These are phyloP conservation scores for Ptychobarbus kaznakovi DNA, from an alignment of 2,797 vertebrate genomes.

Conservation along the genomic window DNA sequence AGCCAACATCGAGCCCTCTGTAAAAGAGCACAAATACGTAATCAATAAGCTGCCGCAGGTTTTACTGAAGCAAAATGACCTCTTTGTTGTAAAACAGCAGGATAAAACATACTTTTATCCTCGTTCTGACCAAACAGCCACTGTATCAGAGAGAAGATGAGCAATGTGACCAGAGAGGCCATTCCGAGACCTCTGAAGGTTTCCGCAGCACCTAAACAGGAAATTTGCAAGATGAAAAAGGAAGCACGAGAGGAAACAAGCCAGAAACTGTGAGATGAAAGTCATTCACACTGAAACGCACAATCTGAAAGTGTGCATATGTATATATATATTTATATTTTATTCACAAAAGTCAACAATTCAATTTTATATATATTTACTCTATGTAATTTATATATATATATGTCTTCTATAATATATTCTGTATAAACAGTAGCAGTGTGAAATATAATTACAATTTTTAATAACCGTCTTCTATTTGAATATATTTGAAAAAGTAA, in stretches of 20 bases:
- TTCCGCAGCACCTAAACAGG: constrained; percentile 84
- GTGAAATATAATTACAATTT: no score
- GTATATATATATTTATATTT: neutral
- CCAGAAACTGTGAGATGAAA: neutral
- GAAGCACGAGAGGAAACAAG: constrained; percentile 12
- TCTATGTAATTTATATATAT: no score
- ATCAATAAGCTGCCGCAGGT: neutral
- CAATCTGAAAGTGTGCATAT: neutral
- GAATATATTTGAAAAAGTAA: no score
- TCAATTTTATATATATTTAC: no score
- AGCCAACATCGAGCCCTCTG: constrained; percentile 90
- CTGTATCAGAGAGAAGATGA: constrained; percentile 94
- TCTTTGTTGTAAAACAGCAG: neutral
- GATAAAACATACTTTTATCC: constrained; percentile 80
- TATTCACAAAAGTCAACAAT: neutral
- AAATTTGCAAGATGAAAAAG: constrained; percentile 3
- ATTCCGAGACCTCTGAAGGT: constrained; percentile 97
- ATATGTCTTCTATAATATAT: no score
- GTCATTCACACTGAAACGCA: neutral
- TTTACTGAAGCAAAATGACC: neutral
- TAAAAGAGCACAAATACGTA: neutral
- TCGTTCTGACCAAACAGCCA: constrained; percentile 81
- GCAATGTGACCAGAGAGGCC: constrained; percentile 93
- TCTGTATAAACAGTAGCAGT: no score
- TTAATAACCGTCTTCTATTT: no score